Conservation (phyloP, 1,140 invertebrate genomes). For the Nymphalis io region DNA sequence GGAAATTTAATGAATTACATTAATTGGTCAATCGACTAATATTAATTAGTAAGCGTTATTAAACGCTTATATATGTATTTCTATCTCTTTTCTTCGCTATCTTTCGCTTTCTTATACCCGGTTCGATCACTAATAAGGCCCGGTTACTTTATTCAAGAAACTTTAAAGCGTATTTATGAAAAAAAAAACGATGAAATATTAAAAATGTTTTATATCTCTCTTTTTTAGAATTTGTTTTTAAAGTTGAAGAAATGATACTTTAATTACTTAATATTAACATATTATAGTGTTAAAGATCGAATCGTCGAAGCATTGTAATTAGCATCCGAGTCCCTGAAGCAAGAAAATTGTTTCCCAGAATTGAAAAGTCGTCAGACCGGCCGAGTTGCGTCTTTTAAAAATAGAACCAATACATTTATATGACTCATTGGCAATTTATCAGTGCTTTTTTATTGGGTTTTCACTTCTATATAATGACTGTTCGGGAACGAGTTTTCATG, state of each 20-base stretch:
- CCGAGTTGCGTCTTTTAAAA: slow-evolving; percentile 5
- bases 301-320: slow-evolving; percentile 2
- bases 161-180: too few species aligned
- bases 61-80: neutral
- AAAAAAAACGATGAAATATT: too few species aligned
- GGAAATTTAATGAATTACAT: slow-evolving; percentile 21
- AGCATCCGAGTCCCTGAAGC: slow-evolving; percentile 15
- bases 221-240: too few species aligned
- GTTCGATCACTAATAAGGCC: too few species aligned
- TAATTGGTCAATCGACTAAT: slow-evolving; percentile 23
- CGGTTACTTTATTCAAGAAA: neutral
- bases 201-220: too few species aligned
- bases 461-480: neutral
- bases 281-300: neutral
- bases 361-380: slow-evolving; percentile 41
- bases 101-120: neutral
- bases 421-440: slow-evolving; percentile 19
- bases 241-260: too few species aligned
- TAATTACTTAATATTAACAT: neutral
- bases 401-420: slow-evolving; percentile 15
- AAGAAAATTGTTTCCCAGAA: slow-evolving; percentile 43
- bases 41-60: too few species aligned
- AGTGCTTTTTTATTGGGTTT: slow-evolving; percentile 1
- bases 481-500: neutral
- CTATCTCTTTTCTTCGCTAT: neutral